Conservation (phyloP, 2,888 invertebrate species). For the Hermaeophaga mercurialis region DNA sequence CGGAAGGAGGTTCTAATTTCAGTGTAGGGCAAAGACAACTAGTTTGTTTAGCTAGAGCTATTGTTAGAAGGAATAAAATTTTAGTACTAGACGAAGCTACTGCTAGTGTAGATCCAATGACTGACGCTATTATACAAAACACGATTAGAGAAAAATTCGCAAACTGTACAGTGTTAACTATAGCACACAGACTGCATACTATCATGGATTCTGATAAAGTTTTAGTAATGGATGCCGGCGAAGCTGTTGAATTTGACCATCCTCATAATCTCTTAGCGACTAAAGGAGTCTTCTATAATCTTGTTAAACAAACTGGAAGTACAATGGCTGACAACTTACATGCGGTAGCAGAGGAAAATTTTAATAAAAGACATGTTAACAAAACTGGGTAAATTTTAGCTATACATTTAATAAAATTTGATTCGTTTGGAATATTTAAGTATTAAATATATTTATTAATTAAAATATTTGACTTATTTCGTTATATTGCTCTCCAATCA, state of each 20-base stretch:
- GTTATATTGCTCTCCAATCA: too few species aligned
- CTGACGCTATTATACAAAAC: constrained; percentile 76
- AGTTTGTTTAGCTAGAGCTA: constrained; percentile 70
- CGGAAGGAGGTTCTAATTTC: constrained; percentile 67
- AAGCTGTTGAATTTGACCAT: constrained; percentile 73
- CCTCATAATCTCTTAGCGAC: constrained; percentile 69
- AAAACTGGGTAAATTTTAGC: too few species aligned
- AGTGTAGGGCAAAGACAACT: constrained; percentile 66
- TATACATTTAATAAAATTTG: too few species aligned
- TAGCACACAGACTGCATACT: constrained; percentile 83
- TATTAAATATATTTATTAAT: too few species aligned
- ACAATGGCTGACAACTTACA: constrained; percentile 42
- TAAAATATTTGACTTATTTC: too few species aligned
- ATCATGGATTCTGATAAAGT: constrained; percentile 86
- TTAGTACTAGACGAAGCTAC: constrained; percentile 71
- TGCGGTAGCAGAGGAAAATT: constrained; percentile 39
- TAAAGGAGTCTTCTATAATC: constrained; percentile 42
- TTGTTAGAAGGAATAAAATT: constrained; percentile 56
- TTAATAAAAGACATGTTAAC: constrained; percentile 3
- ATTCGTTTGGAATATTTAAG: too few species aligned
- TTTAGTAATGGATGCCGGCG: constrained; percentile 79
- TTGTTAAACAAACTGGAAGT: constrained; percentile 72
- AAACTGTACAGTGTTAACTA: constrained; percentile 79
- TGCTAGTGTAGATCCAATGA: constrained; percentile 79
- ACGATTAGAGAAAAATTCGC: constrained; percentile 77